phyloP scores from a whole-genome alignment of 2,113 vertebrate genomes.

The Pimephales promelas region DNA sequence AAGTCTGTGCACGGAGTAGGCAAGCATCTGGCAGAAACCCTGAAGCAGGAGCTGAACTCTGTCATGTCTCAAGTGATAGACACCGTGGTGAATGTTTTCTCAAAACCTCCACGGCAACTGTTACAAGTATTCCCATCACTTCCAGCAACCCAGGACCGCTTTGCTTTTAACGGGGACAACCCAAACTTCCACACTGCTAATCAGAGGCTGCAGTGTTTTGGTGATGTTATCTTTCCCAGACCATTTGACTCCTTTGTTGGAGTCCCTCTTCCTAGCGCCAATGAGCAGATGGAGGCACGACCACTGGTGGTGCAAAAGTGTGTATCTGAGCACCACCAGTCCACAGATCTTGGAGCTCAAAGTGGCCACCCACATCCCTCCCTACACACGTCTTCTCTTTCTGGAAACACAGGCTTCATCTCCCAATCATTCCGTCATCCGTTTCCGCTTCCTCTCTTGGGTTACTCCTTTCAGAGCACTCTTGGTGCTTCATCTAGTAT shows the following conservation, averaged over 20 bases:
- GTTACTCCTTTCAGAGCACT: slow-evolving; percentile 94
- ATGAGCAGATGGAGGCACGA: slow-evolving; percentile 96
- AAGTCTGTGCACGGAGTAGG: slow-evolving; percentile 87
- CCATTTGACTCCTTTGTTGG: slow-evolving; percentile 89
- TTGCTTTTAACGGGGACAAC: slow-evolving; percentile 91
- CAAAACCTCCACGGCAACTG: slow-evolving; percentile 89
- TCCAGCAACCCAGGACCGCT: slow-evolving; percentile 89
- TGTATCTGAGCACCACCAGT: slow-evolving; percentile 88
- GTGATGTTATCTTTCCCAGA: slow-evolving; percentile 97
- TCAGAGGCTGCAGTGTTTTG: slow-evolving; percentile 94
- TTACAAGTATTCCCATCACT: slow-evolving; percentile 97
- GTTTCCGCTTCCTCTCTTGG: slow-evolving; percentile 93
- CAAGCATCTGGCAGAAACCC: slow-evolving; percentile 93
- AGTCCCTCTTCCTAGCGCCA: slow-evolving; percentile 84
- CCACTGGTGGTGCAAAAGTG: slow-evolving; percentile 96
- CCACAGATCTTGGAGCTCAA: slow-evolving; percentile 84
- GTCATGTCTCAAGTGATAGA: slow-evolving; percentile 98
- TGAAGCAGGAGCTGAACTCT: slow-evolving; percentile 97
- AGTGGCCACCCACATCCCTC: slow-evolving; percentile 88
- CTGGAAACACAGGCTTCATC: slow-evolving; percentile 89
- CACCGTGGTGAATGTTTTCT: slow-evolving; percentile 97
- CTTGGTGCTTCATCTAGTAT: slow-evolving; percentile 88
- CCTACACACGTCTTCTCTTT: slow-evolving; percentile 93
- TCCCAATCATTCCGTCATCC: slow-evolving; percentile 95
- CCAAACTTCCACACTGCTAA: slow-evolving; percentile 96